These are phyloP conservation scores for Machimus atricapillus DNA, from an alignment of 2,888 invertebrate genomes.

Conservation along the genomic window DNA sequence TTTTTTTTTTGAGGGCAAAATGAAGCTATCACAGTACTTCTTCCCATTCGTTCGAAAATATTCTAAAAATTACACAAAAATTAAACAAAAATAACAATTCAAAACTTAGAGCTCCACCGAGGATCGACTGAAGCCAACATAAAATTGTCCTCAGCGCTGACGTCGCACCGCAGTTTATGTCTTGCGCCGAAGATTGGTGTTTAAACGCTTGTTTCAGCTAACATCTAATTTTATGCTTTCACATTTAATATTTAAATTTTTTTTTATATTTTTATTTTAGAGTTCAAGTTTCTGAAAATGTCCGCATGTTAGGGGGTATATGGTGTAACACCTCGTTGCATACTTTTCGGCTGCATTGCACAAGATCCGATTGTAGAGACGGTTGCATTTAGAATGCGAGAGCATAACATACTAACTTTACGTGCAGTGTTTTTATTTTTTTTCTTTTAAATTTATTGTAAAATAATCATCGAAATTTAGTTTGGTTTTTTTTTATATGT, in stretches of 20 bases:
- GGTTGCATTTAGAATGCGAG: not conserved
- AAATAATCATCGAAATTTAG: slow-evolving; percentile 30
- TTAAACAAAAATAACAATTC: slow-evolving; percentile 34
- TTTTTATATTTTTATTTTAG: not conserved
- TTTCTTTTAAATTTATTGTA: not conserved
- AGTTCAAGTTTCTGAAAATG: not conserved
- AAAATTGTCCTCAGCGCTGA: not conserved
- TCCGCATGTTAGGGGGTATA: not conserved
- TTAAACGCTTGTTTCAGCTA: not conserved
- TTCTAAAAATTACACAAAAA: slow-evolving; percentile 45
- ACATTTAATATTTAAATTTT: not conserved
- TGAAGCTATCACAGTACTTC: slow-evolving; percentile 60
- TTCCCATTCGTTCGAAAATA: slow-evolving; percentile 38
- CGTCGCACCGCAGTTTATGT: not conserved
- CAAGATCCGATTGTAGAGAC: slow-evolving; percentile 1
- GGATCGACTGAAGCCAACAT: not conserved
- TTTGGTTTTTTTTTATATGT: slow-evolving; percentile 32
- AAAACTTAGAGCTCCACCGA: not conserved
- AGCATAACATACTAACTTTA: not conserved
- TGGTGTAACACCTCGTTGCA: not conserved
- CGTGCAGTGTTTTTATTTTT: not conserved
- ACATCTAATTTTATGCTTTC: not conserved
- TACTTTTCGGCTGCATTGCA: not conserved
- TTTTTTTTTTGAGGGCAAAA: slow-evolving; percentile 45
- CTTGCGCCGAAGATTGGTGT: slow-evolving; percentile 7